These are phyloP conservation scores for Platycheirus albimanus DNA, from an alignment of 2,888 invertebrate species.

Conservation along the genomic window DNA sequence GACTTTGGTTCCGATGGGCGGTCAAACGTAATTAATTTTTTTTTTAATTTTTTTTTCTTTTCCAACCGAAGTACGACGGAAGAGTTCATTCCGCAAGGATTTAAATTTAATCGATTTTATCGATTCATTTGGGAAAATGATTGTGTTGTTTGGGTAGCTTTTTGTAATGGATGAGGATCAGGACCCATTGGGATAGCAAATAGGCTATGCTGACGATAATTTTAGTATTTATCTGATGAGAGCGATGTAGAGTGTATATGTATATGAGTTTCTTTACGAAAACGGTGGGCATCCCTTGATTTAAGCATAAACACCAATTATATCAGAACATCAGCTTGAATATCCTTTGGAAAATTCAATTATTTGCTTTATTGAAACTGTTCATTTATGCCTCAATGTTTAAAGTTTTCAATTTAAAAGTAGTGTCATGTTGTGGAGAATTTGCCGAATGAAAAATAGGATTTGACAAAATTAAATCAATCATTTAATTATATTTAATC, in stretches of 20 bases:
- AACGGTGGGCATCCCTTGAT: not conserved
- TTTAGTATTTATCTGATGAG: not conserved
- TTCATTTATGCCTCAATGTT: no score
- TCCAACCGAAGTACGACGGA: slow-evolving; percentile 15
- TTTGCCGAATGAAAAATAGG: no score
- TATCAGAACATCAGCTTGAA: no score
- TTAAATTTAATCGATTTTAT: slow-evolving; percentile 22
- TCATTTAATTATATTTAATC: no score
- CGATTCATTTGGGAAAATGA: slow-evolving; percentile 4
- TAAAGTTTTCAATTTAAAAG: no score
- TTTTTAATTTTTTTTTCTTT: slow-evolving; percentile 18
- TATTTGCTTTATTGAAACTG: no score
- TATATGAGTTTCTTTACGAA: no score
- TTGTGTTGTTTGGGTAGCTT: not conserved
- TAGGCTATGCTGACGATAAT: not conserved
- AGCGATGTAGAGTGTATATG: no score
- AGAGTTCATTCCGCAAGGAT: not conserved
- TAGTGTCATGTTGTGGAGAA: no score
- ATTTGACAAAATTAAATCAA: no score
- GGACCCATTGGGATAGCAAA: not conserved
- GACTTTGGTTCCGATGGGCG: slow-evolving; percentile 1
- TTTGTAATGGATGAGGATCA: not conserved
- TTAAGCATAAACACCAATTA: not conserved
- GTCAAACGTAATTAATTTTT: slow-evolving; percentile 45
- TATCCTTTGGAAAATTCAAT: no score